Base-by-base conservation (phyloP, 2,888 invertebrate genomes). In the Aquatica leii region DNA sequence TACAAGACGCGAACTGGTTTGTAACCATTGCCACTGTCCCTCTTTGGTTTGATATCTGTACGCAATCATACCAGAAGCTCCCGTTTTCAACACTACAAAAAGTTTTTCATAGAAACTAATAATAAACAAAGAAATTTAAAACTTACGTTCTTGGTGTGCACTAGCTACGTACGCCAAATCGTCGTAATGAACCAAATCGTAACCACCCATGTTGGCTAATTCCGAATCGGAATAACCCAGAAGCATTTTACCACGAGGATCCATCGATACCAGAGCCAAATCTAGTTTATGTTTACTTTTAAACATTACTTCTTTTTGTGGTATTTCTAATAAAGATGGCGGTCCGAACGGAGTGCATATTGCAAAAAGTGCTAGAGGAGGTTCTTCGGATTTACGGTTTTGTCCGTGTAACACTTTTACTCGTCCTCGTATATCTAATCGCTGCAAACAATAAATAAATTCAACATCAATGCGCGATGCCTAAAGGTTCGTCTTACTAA, bases 211-310 rank as follows among this genome's bases (percentile, higher is more conserved):
- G 80, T 92, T 94, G 34, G 93, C 91, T 69, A 95, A 83, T 83
- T 95, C 98, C 1, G 92, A 87, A 80, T 98, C 98, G 0, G 95
- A 92, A 81, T 95, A 98, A 11, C 97, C 97, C 69, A 98, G 86
- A 69, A 98, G 86, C 87, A 96, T 91, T 82, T 97, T 97, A 66
- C 98, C 98, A 76, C 97, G 89, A 85, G 95, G 95, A 84, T 98
- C 98, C 95, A 98, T 97, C 43, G 97, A 97, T 72, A 98, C 94
- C 70, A 98, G 88, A 66, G 95, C 92, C 62, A 99, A 88, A 83
- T 99, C 98, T 75, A 99, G 87, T 81, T 98, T 97, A 85, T 99
- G 99, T 84, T 99, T 99, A 81, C 97, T 97, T 84, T 99, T 99
- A 85, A 99, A 97, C 92, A 99, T 98, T 74, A 98, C 94, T 84